A percentile compares a stretch with the other conserved stretches of the same genome.
Evolutionary conservation across 35 echinoderm and acorn worm genomes (phyloP).

Genomic region (Lytechinus pictus): DNA sequence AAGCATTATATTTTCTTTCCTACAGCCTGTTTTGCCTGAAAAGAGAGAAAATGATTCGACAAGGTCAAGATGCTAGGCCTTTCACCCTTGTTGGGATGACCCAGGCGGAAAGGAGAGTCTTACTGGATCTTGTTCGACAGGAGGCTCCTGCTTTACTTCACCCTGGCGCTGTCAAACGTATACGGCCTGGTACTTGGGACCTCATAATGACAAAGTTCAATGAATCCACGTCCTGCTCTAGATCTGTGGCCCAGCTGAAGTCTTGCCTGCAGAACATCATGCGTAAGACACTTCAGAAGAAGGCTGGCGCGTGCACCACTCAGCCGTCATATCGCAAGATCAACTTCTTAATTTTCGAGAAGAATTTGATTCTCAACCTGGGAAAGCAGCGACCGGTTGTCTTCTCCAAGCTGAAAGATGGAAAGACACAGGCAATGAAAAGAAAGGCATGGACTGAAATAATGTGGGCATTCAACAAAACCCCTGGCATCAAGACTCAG

Average conservation of each 20-base stretch:
- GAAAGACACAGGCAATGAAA: not conserved
- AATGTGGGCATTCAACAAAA: slow-evolving; percentile 24
- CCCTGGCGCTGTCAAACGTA: slow-evolving; percentile 6
- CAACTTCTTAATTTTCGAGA: slow-evolving; percentile 2
- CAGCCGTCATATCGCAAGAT: slow-evolving; percentile 4
- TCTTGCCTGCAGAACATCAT: slow-evolving; percentile 40
- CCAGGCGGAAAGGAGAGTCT: not conserved
- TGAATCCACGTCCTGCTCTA: not conserved
- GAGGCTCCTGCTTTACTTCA: slow-evolving; percentile 35
- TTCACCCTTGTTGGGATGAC: not conserved
- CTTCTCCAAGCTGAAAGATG: not conserved
- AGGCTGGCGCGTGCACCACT: not conserved
- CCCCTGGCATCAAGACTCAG: not conserved
- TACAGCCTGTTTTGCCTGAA: not conserved
- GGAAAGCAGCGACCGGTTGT: not conserved
- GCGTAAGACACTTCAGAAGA: not conserved
- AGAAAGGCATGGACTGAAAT: slow-evolving; percentile 29
- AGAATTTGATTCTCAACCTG: slow-evolving; percentile 14
- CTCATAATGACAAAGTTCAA: slow-evolving; percentile 6
- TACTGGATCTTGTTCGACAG: slow-evolving; percentile 28
- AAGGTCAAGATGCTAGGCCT: not conserved
- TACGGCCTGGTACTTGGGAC: not conserved
- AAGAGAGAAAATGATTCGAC: not conserved
- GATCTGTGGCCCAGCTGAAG: not conserved
- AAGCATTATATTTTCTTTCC: not conserved